Evolutionary conservation across 2,888 invertebrate genomes (phyloP), one percentile per base, ranked within the genome.

Genomic region (Deilephila elpenor): DNA sequence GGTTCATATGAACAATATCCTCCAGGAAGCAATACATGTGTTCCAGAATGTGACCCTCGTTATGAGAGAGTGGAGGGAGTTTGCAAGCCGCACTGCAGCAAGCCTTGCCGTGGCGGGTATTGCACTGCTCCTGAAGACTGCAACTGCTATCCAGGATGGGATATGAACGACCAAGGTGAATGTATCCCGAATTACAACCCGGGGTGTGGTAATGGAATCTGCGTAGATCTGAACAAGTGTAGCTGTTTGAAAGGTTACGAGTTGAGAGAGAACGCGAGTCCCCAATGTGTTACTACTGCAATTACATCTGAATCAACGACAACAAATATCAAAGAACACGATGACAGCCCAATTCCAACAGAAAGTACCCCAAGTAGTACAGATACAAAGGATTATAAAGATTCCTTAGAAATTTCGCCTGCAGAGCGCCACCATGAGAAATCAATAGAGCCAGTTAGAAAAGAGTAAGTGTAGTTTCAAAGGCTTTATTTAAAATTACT

Each of bases 111-210:
- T 62, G 34, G n/a, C 37, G 72, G 72, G 0, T 20, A 3, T 34
- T 72, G 72, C 53, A 4, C 32, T n/a, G 53, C 56, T 4, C 72
- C 62, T 14, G 56, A 56, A 0, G 11, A 25, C 14, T 72, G 72
- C 53, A 53, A 8, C 17, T 72, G 72, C 32, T 3, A 64, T 14
- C 51, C n/a, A 3, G 72, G 62, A 62, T 72, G 32, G 29, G 20
- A 62, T 14, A 8, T 75, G 72, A 19, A 60, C 71, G 81, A 81
- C 5, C 73, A 4, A 19, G 62, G 84, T 1, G 74, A 73, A 44
- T 89, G 88, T 60, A 72, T 79, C 29, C 83, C 88, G n/a, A 79
- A 84, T 59, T 90, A 91, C 75, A 75, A 77, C 61, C 84, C 84
- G 7, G 72, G 77, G 0, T 90, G 91, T 73, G 75, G 14, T 34